Percentiles rank a stretch among this genome's conserved stretches.
phyloP scores from a whole-genome alignment of 2,113 vertebrate genomes.

The Gasterosteus aculeatus region DNA sequence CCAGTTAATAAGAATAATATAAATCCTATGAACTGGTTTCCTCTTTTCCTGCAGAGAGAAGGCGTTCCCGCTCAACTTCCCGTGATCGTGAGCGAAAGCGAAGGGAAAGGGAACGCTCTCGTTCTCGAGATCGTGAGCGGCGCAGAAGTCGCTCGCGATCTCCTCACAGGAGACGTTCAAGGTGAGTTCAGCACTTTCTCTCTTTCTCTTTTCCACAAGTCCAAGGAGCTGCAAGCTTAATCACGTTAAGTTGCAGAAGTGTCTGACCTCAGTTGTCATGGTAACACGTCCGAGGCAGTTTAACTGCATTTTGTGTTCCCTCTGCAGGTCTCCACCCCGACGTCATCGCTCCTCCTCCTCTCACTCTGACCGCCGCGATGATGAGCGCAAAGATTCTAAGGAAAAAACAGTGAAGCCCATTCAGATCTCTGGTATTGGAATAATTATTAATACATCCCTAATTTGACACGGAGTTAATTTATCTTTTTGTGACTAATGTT shows the following conservation, averaged over 20 bases:
- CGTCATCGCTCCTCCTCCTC: conserved; percentile 88
- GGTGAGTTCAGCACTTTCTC: conserved; percentile 73
- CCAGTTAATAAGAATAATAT: not conserved
- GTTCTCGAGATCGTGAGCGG: conserved; percentile 90
- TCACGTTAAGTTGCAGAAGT: not conserved
- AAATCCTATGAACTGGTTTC: not conserved
- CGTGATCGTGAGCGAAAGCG: conserved; percentile 91
- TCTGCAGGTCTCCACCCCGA: conserved; percentile 86
- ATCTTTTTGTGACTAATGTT: not conserved
- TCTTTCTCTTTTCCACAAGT: not conserved
- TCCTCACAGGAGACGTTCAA: conserved; percentile 91
- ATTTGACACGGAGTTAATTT: not conserved
- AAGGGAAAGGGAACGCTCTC: conserved; percentile 86
- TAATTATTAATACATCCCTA: not conserved
- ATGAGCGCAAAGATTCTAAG: conserved; percentile 84
- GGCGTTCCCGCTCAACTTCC: conserved; percentile 91
- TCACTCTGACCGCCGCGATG: conserved; percentile 88
- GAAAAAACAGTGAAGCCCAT: conserved; percentile 84
- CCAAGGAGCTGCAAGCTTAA: not conserved
- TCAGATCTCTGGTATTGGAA: conserved; percentile 88
- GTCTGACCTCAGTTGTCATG: conserved; percentile 13
- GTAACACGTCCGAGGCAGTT: conserved; percentile 48
- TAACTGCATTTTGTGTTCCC: conserved; percentile 15
- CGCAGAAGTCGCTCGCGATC: conserved; percentile 91
- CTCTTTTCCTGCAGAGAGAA: conserved; percentile 81